Base-by-base conservation (phyloP, 1,140 invertebrate species). In the Drosophila sproati region DNA sequence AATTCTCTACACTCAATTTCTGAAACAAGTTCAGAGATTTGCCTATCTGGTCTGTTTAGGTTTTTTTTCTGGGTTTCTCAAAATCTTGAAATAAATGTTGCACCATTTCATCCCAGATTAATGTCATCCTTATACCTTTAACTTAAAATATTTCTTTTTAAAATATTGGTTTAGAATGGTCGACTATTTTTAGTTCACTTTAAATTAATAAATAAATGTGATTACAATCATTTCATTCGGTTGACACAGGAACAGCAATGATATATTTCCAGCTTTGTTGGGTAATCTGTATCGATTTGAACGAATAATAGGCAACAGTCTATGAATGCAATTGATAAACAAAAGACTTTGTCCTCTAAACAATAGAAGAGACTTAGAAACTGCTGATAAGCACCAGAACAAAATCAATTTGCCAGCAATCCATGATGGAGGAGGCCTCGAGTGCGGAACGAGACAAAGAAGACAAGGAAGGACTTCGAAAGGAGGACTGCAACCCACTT, bases 331-430 rank as follows among this genome's bases (percentile, higher is more conserved):
- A 60, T 71, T 55, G 76, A 28, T 35, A 54, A 61, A 66, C 73
- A 78, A 78, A 78, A 60, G 73, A 32, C 57, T 47, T 45, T 62
- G 59, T 43, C 10, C n/a, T 45, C 39, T 3, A 31, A 34, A 5
- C 50, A 31, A 52, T 52, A 52, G n/a, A 12, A 35, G 32, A n/a
- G 32, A 35, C 29, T 52, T 29, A 28, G 54, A 66, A 45, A 37
- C n/a, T 32, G 41, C 72, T 69, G 70, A 73, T 74, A 74, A 70
- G 60, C 67, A 81, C 62, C 41, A 60, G 41, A 74, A 60, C 69
- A 54, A 83, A 77, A 76, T 66, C 77, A 76, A 80, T 83, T 83
- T 83, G 50, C 61, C 59, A 59, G 47, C 73, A 71, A 41, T 77
- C 73, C 56, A 78, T 56, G 43, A 48, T 35, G n/a, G 1, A 4